Evolutionary conservation across 2,113 vertebrate species (phyloP), one percentile per base, ranked within the genome.

Genomic region (Paralichthys olivaceus): DNA sequence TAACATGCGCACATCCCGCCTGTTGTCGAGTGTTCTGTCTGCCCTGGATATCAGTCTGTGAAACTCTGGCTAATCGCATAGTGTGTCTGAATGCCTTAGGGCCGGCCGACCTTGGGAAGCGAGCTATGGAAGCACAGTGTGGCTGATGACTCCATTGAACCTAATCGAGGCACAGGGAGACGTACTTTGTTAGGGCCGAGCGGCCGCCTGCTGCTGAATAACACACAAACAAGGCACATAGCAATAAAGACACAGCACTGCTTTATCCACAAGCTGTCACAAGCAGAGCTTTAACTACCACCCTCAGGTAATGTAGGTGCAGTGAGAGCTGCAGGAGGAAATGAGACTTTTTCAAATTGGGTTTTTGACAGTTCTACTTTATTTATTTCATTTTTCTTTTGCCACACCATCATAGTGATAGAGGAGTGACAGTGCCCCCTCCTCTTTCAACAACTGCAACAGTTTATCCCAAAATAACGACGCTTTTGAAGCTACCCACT

Each of bases 261-360:
- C 43, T 79, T 68, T 61, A 68, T 75, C 74, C 58, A 62, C 66
- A 72, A 25, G 34, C 77, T 82, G 79, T 83, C 86, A 75, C 5
- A 14, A 66, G 58, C 55, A n/a, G 37, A 45, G 58, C 65, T 62
- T 65, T 69, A 72, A 85, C 66, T 69, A 26, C 64, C 4, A 29
- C 45, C 79, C 77, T 54, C 28, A 75, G 80, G 77, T 75, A 61
- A 58, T 5, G 8, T 0, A 2, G 40, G 25, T 19, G 45, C 58
- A 34, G 8, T 11, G 28, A 29, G 56, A 64, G 77, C 25, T 49
- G 66, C 19, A 2, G 20, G 28, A 55, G 57, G 37, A 82, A 73
- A 77, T 25, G 2, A 49, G 5, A 26, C n/a, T 45, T 56, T 68
- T 59, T 61, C 19, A 76, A 69, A 72, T 63, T 15, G 25, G 23